These are phyloP conservation scores for Imbricaverruca yamaguchii DNA, from an alignment of 2,888 invertebrate species.

Conservation along the genomic window DNA sequence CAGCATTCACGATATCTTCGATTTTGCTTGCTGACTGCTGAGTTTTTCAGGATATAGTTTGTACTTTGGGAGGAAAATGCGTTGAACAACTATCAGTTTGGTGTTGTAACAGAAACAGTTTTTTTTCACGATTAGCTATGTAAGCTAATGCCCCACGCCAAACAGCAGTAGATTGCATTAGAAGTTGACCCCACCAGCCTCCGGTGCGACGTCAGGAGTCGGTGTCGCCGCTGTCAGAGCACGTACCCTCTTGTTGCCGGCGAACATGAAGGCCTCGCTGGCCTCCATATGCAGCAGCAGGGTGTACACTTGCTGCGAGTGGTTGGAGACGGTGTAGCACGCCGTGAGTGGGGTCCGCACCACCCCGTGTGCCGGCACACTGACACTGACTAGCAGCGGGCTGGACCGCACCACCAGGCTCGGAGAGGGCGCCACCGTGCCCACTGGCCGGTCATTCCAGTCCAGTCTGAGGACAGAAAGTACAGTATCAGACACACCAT, in stretches of 20 bases:
- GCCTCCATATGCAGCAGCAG: constrained; percentile 68
- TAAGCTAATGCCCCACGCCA: too few relatives aligned
- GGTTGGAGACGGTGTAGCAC: constrained; percentile 62
- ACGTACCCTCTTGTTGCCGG: constrained; percentile 64
- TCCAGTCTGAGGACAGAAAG: neutral
- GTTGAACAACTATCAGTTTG: too few relatives aligned
- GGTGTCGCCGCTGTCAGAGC: neutral
- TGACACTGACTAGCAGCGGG: neutral
- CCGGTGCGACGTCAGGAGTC: neutral
- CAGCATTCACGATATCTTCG: too few relatives aligned
- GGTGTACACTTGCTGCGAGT: constrained; percentile 61
- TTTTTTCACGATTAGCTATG: too few relatives aligned
- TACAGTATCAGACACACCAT: constrained; percentile 22
- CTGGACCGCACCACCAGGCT: neutral
- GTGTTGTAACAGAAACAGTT: too few relatives aligned
- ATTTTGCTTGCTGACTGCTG: too few relatives aligned
- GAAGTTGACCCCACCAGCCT: too few relatives aligned
- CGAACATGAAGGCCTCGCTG: constrained; percentile 88
- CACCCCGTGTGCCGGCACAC: constrained; percentile 27
- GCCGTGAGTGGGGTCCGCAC: constrained; percentile 43
- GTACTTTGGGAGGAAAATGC: too few relatives aligned
- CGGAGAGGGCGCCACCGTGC: neutral
- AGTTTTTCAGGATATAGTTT: too few relatives aligned
- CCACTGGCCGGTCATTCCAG: constrained; percentile 1
- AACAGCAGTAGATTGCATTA: too few relatives aligned